Base-by-base conservation (phyloP, 2,888 invertebrate genomes). In the Tipula lateralis region DNA sequence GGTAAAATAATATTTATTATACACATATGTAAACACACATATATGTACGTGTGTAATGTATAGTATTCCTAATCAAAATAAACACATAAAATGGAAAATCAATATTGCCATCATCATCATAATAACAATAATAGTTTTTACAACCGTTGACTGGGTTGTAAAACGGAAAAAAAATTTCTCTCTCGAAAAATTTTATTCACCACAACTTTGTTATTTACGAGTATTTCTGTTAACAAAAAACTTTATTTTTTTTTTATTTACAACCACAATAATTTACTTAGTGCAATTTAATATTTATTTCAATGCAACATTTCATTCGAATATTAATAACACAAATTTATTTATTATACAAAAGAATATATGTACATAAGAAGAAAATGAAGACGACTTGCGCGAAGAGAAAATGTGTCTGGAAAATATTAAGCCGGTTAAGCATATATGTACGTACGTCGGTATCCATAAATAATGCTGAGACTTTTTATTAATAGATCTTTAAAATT, bases 11-110 rank as follows among this genome's bases (percentile, higher is more conserved):
- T 66, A 66, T 66, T 66, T 66, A 66, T 66, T 66, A 44, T 44
- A 16, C 16, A 24, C 24, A 66, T 2, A 66, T 66, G 66, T 66
- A 66, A 24, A 66, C 44, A 44, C 9, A 66, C 24, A 66, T 2
- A 66, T 66, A 24, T 66, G 24, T 7, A 66, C 44, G 16, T 9
- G 24, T 66, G 3, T 24, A 66, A 66, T 66, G 66, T 9, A 24
- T 24, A 66, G 66, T 66, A 5, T 66, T 24, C 66, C 24, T 9
- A 66, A 66, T 66, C 66, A 66, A 66, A 66, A 66, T 66, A 66
- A 66, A 66, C 66, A n/a, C n/a, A 66, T 66, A 66, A 66, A 66
- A 66, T 66, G 66, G 66, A 66, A 66, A 66, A 66, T 66, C 66
- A 66, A 66, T 66, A 66, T 66, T 66, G 66, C 66, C 66, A 24